These are phyloP conservation scores for Drosophila bipectinata DNA, from an alignment of 1,140 invertebrate species.

Conservation along the genomic window DNA sequence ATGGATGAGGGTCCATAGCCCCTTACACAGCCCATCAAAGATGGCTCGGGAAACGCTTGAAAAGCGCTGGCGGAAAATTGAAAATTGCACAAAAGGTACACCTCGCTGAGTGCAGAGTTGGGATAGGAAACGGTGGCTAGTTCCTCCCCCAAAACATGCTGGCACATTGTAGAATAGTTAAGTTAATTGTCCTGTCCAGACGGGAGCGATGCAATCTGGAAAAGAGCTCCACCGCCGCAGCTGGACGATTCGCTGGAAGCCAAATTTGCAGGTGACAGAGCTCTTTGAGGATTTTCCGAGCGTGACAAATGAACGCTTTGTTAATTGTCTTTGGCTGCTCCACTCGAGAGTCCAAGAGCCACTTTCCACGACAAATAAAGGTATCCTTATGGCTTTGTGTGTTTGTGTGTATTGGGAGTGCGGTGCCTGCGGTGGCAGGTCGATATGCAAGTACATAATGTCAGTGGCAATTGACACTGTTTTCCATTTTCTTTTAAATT, in stretches of 20 bases:
- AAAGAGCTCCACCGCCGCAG: background rate
- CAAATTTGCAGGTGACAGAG: conserved; percentile 48
- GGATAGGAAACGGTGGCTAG: background rate
- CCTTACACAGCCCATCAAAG: background rate
- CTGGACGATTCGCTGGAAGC: conserved; percentile 18
- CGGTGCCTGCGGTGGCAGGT: background rate
- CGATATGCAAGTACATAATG: background rate
- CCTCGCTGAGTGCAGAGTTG: background rate
- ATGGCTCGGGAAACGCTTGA: conserved; percentile 15
- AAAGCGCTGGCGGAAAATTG: conserved; percentile 79
- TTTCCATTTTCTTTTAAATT: background rate
- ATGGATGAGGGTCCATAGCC: background rate
- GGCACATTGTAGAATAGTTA: conserved; percentile 67
- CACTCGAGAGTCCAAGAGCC: conserved; percentile 14
- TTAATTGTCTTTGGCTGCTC: conserved; percentile 29
- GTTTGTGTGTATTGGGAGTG: too few relatives aligned
- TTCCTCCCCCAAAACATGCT: conserved; percentile 42
- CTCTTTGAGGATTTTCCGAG: conserved; percentile 27
- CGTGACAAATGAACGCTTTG: conserved; percentile 43
- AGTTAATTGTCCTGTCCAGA: conserved; percentile 46
- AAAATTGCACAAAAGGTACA: conserved; percentile 50
- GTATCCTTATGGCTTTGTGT: background rate
- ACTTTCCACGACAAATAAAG: conserved; percentile 14
- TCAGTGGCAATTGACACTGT: conserved; percentile 2
- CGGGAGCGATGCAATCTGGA: conserved; percentile 42